Evolutionary conservation across 2,113 vertebrate species (phyloP), one percentile per base, ranked within the genome.

Genomic region (Micronycteris hirsuta): DNA sequence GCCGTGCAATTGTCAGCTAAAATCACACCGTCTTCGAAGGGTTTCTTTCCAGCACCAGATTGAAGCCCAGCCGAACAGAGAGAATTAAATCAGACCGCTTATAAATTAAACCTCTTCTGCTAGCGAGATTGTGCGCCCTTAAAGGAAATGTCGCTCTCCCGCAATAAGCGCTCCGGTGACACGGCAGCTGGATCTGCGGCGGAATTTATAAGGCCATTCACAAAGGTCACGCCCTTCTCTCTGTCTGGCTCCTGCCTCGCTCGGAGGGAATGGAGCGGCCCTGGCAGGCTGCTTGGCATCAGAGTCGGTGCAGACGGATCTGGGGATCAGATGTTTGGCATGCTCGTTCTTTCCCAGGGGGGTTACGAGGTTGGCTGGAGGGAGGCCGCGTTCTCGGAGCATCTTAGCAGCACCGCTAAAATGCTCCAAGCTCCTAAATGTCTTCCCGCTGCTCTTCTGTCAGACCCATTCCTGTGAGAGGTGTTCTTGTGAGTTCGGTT

Each of bases 41-140:
- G 97, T 95, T 97, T 91, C 97, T 98, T 98, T 98, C 97, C 96
- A 97, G 93, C 97, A 98, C 96, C 0, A 3, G 97, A 98, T 98
- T 98, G 97, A 84, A 97, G 91, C 97, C 97, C 97, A 90, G 98
- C 98, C 95, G 98, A 98, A 98, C 95, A 98, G 93, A 98, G 95
- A 96, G 98, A 98, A 98, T 98, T 98, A 98, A 98, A 98, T 98
- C 98, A 98, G 96, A 95, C 84, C 92, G 94, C 13, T 1, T 97
- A 96, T 98, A 98, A 98, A 98, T 98, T 97, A 98, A 97, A 94
- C 96, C 89, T 98, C 97, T 98, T 98, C 97, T 94, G 96, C 97
- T 67, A 95, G 97, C 95, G 97, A 97, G 93, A 98, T 97, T 96
- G 94, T 81, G 96, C 97, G 97, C 91, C 95, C 92, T 97, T 97